Evolutionary conservation across 2,888 invertebrate species (phyloP), one percentile per base, ranked within the genome.

Genomic region (Pammene aurita): DNA sequence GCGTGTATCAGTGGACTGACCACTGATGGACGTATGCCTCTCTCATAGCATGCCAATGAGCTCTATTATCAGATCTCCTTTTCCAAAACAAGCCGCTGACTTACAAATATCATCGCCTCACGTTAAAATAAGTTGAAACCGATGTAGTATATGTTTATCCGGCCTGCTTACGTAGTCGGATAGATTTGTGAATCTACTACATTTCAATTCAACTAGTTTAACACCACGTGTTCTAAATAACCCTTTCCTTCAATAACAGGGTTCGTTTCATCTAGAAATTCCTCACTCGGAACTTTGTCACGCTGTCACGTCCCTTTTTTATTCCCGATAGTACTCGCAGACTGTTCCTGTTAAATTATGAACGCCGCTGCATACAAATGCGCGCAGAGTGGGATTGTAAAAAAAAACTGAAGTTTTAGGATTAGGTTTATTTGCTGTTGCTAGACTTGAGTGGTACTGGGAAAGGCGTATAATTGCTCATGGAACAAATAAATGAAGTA

Each of bases 321-420:
- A 80, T 78, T 74, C 74, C 75, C 77, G 70, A 76, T 72, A 71
- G 75, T 72, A 66, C 71, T 73, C 66, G 61, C 72, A 64, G 73
- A 75, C 71, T 73, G 72, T 75, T 74, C 65, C 74, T 66, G 73
- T 75, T 79, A 75, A 76, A 75, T 78, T 76, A 77, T 78, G 72
- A 75, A 74, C 75, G 69, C 67, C 42, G 57, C 71, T 66, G 80
- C 75, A 80, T 80, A 80, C 75, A 73, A 81, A 81, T 79, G 73
- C 67, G 60, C 60, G 42, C 48, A 26, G 66, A 62, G 48, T 16
- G 26, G 38, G 35, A 60, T 60, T 58, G 65, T 54, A 61, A 69
- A 65, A 54, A n/a, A 65, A 60, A 57, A 56, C 57, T 52, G 63
- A 52, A 58, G 66, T 50, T 55, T 44, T 52, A 66, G 57, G 42